phyloP scores from a whole-genome alignment of 2,797 vertebrate genomes.

The Pyrocephalus nanus region DNA sequence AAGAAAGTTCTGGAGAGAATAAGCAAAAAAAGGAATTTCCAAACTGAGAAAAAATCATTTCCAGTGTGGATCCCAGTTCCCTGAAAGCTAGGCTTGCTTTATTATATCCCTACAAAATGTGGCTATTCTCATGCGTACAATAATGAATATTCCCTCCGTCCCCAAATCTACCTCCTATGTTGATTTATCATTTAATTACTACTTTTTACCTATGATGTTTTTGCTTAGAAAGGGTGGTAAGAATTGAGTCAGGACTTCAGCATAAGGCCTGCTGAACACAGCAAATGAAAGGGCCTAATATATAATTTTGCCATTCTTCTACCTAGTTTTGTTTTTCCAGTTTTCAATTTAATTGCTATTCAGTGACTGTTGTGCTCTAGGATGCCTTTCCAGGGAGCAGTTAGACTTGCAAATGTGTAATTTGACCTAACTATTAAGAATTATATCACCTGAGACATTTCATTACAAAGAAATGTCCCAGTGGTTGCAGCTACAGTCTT shows the following conservation, averaged over 20 bases:
- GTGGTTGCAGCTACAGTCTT: neutral
- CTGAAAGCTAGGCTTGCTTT: neutral
- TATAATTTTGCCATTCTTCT: neutral
- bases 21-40: neutral
- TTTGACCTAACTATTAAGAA: neutral
- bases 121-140: neutral
- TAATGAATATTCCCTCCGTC: neutral
- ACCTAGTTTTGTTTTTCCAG: neutral
- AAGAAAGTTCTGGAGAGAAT: neutral
- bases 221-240: neutral
- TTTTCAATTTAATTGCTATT: neutral
- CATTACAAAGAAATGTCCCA: neutral
- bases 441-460: neutral
- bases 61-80: neutral
- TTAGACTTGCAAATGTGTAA: neutral
- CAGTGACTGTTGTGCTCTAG: neutral
- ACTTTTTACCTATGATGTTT: neutral
- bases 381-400: neutral
- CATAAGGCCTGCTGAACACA: neutral
- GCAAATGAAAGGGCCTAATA: neutral
- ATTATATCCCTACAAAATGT: neutral
- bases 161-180: neutral
- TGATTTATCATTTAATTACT: neutral
- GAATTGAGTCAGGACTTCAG: neutral
- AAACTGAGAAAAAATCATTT: neutral